A percentile compares a stretch with the other conserved stretches of the same genome.
These are phyloP conservation scores for Trachelus stipa DNA, from an alignment of 2,888 invertebrate genomes.

Conservation along the genomic window DNA sequence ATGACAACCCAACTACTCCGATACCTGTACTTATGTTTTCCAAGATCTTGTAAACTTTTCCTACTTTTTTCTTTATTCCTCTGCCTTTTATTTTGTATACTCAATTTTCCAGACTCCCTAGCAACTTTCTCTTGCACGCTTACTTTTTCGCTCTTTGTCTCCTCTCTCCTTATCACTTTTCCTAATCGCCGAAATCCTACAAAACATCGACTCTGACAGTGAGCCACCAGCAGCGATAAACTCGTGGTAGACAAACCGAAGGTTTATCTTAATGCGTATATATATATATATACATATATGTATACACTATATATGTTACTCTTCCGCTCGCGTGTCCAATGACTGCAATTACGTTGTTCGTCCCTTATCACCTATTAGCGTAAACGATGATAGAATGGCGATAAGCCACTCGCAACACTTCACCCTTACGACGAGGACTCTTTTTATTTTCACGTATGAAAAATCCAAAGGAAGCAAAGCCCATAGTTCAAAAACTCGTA, in stretches of 20 bases:
- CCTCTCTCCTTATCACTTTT: slow-evolving; percentile 5
- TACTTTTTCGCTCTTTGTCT: slow-evolving; percentile 14
- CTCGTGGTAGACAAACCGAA: not conserved
- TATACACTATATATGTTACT: slow-evolving; percentile 3
- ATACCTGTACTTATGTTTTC: not conserved
- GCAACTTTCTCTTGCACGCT: slow-evolving; percentile 5
- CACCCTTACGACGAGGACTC: not conserved
- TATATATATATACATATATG: slow-evolving; percentile 5
- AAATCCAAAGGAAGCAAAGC: not conserved
- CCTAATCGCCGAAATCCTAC: not conserved
- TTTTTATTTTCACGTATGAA: not conserved
- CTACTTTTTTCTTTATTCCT: not conserved
- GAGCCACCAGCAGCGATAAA: slow-evolving; percentile 22
- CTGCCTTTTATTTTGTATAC: not conserved
- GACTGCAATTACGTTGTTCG: not conserved
- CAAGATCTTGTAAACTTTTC: not conserved
- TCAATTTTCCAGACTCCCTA: not conserved
- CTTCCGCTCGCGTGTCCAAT: slow-evolving; percentile 2
- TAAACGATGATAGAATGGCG: not conserved
- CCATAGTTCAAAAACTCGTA: not conserved
- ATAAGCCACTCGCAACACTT: not conserved
- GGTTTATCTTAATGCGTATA: not conserved
- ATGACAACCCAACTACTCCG: not conserved
- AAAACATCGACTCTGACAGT: not conserved
- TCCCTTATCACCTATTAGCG: not conserved